phyloP scores from a whole-genome alignment of 2,888 invertebrate genomes.

The Apeira syringaria region DNA sequence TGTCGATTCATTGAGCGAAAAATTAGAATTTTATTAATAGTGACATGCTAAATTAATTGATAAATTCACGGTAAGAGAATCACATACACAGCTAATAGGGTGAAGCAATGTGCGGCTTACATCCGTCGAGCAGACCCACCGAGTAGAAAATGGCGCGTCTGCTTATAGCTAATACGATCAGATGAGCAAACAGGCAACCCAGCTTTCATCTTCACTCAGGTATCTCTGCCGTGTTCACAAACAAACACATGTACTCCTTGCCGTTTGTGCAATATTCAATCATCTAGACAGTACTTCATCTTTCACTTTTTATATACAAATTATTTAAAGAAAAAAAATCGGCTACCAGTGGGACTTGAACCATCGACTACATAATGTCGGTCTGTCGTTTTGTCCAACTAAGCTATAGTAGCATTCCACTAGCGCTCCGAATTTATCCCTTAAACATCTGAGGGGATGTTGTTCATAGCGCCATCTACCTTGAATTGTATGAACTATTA shows the following conservation, averaged over 20 bases:
- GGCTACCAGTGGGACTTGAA: no score
- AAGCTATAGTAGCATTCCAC: no score
- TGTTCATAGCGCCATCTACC: no score
- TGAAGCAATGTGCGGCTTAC: conserved; percentile 68
- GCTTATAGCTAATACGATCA: conserved; percentile 80
- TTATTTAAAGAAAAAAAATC: no score
- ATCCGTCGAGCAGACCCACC: conserved; percentile 69
- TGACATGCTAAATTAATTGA: conserved; percentile 41
- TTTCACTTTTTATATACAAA: background rate
- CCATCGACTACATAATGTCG: no score
- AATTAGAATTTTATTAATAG: conserved; percentile 4
- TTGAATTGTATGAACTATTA: no score
- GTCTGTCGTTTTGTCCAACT: no score
- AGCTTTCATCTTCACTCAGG: conserved; percentile 80
- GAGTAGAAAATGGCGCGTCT: conserved; percentile 76
- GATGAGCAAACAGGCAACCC: conserved; percentile 75
- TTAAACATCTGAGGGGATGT: no score
- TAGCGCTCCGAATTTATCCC: no score
- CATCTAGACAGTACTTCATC: conserved; percentile 9
- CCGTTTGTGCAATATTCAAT: conserved; percentile 1
- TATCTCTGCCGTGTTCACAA: conserved; percentile 55
- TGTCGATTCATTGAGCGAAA: background rate
- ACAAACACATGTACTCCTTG: conserved; percentile 31
- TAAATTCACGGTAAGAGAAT: conserved; percentile 46
- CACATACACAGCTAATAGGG: conserved; percentile 66